phyloP scores from a whole-genome alignment of 1,140 invertebrate species.

The Zaprionus vittiger region DNA sequence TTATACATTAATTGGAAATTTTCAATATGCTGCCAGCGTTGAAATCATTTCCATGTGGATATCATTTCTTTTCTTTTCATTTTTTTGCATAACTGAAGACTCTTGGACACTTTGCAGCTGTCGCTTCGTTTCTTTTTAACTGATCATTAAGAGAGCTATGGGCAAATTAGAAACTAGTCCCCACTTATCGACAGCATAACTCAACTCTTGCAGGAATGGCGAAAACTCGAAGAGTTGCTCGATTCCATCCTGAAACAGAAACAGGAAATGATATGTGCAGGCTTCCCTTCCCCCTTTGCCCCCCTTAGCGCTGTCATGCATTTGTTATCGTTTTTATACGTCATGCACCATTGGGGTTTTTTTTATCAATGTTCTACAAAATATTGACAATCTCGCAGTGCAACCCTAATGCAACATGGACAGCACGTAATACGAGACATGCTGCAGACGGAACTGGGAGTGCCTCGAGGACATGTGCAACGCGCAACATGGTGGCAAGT shows the following conservation, averaged over 20 bases:
- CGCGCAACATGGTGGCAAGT: neutral
- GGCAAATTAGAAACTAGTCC: constrained; percentile 69
- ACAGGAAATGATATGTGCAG: constrained; percentile 23
- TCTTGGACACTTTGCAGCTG: constrained; percentile 6
- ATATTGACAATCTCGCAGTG: neutral
- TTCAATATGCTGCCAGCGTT: constrained; percentile 43
- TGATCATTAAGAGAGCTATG: constrained; percentile 52
- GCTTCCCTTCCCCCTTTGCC: neutral
- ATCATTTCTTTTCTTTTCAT: constrained; percentile 4
- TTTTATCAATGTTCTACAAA: neutral
- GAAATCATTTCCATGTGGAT: constrained; percentile 31
- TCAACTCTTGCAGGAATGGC: neutral
- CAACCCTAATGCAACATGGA: constrained; percentile 1
- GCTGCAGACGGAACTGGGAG: constrained; percentile 3
- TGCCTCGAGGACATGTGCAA: neutral
- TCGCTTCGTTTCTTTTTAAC: constrained; percentile 13
- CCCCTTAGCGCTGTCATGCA: neutral
- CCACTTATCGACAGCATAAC: constrained; percentile 22
- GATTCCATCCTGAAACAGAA: constrained; percentile 25
- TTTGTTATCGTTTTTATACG: constrained; percentile 1
- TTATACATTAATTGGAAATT: constrained; percentile 26
- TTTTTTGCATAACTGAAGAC: constrained; percentile 24
- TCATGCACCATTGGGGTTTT: neutral
- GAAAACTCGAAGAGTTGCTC: neutral
- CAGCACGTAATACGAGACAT: constrained; percentile 2